Percentiles rank a stretch among this genome's conserved stretches.
Evolutionary conservation across 2,888 invertebrate species (phyloP).

Genomic region (Aricia artaxerxes): DNA sequence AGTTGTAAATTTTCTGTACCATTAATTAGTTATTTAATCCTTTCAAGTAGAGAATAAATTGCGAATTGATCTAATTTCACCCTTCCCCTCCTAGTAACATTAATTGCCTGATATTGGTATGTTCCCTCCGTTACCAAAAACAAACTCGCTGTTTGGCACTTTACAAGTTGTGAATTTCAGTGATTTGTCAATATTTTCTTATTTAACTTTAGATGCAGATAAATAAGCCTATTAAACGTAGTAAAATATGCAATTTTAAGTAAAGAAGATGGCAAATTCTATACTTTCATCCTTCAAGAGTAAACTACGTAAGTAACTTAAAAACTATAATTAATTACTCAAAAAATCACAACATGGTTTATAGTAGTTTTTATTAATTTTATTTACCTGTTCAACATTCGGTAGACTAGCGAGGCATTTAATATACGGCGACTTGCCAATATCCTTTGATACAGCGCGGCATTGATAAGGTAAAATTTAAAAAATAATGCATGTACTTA

Average conservation of each 20-base stretch:
- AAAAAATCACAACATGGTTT: no score
- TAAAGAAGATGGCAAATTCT: no score
- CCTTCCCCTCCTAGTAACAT: constrained; percentile 66
- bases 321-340: no score
- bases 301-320: not conserved
- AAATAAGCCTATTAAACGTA: no score
- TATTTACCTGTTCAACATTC: no score
- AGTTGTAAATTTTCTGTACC: constrained; percentile 25
- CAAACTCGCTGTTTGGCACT: constrained; percentile 53
- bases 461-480: no score
- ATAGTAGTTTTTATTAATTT: no score
- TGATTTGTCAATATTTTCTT: not conserved
- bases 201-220: not conserved
- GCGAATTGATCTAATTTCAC: constrained; percentile 76
- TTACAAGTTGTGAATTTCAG: not conserved
- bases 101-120: constrained; percentile 70
- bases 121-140: constrained; percentile 68
- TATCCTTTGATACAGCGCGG: not conserved
- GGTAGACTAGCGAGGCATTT: not conserved
- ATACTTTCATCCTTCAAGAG: not conserved
- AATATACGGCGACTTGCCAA: not conserved
- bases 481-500: no score
- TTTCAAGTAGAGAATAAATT: constrained; percentile 58
- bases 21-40: constrained; percentile 29
- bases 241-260: no score